A percentile compares a stretch with the other conserved stretches of the same genome.
Evolutionary conservation across 2,797 vertebrate species (phyloP).

Genomic region (Syncerus caffer): DNA sequence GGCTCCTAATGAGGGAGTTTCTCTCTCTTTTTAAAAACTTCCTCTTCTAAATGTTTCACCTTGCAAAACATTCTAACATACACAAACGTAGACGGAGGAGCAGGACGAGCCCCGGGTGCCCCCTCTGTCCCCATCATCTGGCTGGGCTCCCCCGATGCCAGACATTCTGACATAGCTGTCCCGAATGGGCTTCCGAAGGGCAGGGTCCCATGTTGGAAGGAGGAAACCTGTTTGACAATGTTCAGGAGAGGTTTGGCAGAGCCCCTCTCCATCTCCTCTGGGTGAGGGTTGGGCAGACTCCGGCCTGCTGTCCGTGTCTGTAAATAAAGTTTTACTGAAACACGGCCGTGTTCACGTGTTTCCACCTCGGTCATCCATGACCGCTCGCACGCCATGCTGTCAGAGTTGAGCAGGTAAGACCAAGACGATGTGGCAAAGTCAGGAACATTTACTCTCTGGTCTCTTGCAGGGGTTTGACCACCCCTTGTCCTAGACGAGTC

Average conservation of each 20-base stretch:
- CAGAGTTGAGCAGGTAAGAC: fast-evolving
- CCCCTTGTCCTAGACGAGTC: background rate
- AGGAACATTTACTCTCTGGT: background rate
- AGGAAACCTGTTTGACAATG: background rate
- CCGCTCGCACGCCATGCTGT: fast-evolving
- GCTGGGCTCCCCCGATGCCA: fast-evolving
- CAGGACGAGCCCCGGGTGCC: fast-evolving
- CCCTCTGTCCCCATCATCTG: background rate
- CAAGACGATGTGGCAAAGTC: fast-evolving
- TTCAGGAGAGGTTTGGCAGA: background rate
- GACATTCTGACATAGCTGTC: background rate
- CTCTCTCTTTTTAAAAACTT: background rate
- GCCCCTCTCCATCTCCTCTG: background rate
- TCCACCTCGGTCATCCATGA: fast-evolving
- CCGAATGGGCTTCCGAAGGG: background rate
- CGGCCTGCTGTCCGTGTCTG: fast-evolving
- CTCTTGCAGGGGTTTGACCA: too few relatives aligned
- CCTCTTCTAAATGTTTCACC: background rate
- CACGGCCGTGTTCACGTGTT: fast-evolving
- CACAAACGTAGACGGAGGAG: background rate
- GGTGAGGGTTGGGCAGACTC: background rate
- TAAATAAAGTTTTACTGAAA: background rate
- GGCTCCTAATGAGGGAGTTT: background rate
- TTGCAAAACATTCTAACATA: background rate
- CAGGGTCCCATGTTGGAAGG: background rate